Percentiles rank a stretch among this genome's conserved stretches.
phyloP scores from a whole-genome alignment of 2,797 vertebrate genomes.

The Manis javanica region DNA sequence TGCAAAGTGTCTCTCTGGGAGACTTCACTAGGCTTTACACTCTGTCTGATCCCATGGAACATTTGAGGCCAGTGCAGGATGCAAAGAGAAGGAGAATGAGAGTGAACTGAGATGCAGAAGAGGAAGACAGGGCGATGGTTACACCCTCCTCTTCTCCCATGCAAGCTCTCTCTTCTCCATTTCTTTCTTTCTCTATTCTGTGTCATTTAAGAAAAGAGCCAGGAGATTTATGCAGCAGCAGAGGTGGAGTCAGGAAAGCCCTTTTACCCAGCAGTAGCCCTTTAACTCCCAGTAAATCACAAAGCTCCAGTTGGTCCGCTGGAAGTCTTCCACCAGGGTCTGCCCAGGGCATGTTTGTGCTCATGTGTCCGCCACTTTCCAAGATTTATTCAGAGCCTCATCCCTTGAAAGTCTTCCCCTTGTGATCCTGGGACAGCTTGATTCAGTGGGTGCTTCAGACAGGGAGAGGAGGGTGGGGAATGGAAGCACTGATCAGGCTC shows the following conservation, averaged over 20 bases:
- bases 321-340: constrained; percentile 19
- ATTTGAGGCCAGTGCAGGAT: background rate
- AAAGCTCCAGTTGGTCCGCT: background rate
- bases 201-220: constrained; percentile 58
- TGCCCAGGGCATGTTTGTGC: constrained; percentile 58
- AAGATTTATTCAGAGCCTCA: constrained; percentile 61
- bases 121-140: constrained; percentile 56
- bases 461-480: background rate
- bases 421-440: background rate
- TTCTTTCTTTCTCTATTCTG: constrained; percentile 73
- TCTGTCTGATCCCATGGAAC: background rate
- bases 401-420: background rate
- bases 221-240: constrained; percentile 78
- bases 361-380: constrained; percentile 65
- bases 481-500: background rate
- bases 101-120: constrained; percentile 69
- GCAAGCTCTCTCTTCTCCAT: constrained; percentile 63
- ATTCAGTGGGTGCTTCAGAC: background rate
- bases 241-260: constrained; percentile 69
- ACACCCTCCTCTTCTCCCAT: background rate
- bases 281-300: constrained; percentile 76
- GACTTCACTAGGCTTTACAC: background rate
- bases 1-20: background rate
- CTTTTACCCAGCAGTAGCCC: background rate
- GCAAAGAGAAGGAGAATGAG: background rate